Percentiles rank a stretch among this genome's conserved stretches.
These are phyloP conservation scores for Scopus umbretta DNA, from an alignment of 2,113 vertebrate genomes.

Conservation along the genomic window DNA sequence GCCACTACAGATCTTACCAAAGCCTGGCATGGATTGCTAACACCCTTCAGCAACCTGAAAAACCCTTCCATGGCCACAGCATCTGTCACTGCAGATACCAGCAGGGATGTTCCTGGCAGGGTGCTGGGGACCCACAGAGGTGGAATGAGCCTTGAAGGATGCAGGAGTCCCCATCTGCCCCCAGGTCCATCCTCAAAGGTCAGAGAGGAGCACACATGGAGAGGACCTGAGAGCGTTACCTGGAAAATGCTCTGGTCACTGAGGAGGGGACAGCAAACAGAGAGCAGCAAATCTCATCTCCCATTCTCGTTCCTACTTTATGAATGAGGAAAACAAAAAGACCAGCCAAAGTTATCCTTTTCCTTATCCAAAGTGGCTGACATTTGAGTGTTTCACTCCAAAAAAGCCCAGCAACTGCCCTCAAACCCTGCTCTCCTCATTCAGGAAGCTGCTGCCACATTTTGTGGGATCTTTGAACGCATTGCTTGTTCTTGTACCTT, in stretches of 20 bases:
- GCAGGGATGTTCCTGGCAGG: fast-evolving
- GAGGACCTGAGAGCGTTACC: not conserved
- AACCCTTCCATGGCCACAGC: not conserved
- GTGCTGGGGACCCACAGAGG: fast-evolving
- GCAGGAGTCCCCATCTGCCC: not conserved
- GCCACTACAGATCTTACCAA: not conserved
- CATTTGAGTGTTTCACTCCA: not conserved
- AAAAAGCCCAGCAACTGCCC: not conserved
- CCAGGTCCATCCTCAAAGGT: not conserved
- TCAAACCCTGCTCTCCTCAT: not conserved
- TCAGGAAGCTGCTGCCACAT: not conserved
- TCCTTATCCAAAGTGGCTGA: not conserved
- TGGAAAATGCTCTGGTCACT: not conserved
- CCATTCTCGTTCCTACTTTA: not conserved
- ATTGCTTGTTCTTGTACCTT: not conserved
- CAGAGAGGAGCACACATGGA: not conserved
- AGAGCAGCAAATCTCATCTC: not conserved
- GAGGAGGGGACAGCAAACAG: not conserved
- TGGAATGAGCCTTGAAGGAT: not conserved
- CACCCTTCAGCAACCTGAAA: not conserved
- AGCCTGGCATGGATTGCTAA: not conserved
- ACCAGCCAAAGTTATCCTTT: not conserved
- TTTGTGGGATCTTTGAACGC: not conserved
- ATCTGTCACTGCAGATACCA: not conserved
- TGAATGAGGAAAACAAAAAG: not conserved